phyloP scores from a whole-genome alignment of 2,888 invertebrate species.

The Aromia moschata region DNA sequence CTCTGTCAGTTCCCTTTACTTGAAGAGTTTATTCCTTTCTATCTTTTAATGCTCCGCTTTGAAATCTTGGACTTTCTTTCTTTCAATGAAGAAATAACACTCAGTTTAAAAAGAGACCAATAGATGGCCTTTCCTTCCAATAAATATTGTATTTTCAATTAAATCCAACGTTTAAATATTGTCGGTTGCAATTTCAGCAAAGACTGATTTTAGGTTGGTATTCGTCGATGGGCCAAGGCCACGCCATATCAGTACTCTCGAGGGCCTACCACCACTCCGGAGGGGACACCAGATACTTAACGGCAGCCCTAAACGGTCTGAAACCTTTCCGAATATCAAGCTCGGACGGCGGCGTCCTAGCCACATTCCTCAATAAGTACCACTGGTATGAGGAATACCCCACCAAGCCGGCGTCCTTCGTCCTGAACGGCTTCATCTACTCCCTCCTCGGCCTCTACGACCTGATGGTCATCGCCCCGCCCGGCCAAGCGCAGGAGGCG shows the following conservation, averaged over 20 bases:
- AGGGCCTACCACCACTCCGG: slow-evolving; percentile 88
- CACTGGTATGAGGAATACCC: slow-evolving; percentile 99
- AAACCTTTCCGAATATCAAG: slow-evolving; percentile 80
- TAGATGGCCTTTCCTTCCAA: too few relatives aligned
- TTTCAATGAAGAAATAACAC: too few relatives aligned
- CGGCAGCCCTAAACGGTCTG: slow-evolving; percentile 83
- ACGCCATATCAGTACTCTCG: slow-evolving; percentile 92
- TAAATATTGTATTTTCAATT: too few relatives aligned
- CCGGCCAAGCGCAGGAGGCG: slow-evolving; percentile 74
- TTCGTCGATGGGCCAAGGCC: slow-evolving; percentile 99
- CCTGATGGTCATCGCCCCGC: slow-evolving; percentile 82
- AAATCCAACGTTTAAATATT: too few relatives aligned
- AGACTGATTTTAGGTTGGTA: slow-evolving; percentile 70
- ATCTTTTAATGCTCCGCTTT: too few relatives aligned
- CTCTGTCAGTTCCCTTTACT: too few relatives aligned
- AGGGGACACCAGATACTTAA: slow-evolving; percentile 78
- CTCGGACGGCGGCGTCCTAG: slow-evolving; percentile 82
- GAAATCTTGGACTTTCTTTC: too few relatives aligned
- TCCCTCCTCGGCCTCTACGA: slow-evolving; percentile 96
- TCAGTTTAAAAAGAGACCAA: too few relatives aligned
- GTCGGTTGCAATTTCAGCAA: too few relatives aligned
- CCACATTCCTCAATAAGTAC: slow-evolving; percentile 84
- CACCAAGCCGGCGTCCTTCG: slow-evolving; percentile 92
- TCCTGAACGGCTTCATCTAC: slow-evolving; percentile 98
- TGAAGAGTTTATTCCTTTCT: too few relatives aligned